Percentiles rank a stretch among this genome's conserved stretches.
Conservation (phyloP, 2,113 vertebrate species). For the Eclectus roratus region DNA sequence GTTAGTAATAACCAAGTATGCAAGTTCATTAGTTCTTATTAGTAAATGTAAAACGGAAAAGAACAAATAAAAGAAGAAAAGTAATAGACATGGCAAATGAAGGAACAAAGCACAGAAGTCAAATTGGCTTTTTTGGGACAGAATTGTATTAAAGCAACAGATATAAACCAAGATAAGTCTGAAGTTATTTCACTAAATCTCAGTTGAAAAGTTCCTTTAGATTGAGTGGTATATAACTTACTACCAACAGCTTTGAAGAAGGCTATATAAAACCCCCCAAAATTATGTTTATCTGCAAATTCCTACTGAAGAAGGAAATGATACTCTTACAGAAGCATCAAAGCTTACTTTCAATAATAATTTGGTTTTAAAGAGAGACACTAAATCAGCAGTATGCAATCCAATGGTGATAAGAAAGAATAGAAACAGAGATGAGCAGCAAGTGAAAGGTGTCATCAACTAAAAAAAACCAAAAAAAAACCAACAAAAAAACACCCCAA, state of each 20-base stretch:
- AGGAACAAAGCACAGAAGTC: not conserved
- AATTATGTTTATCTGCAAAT: not conserved
- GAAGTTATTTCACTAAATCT: not conserved
- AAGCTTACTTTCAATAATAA: not conserved
- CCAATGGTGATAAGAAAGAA: not conserved
- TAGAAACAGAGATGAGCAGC: not conserved
- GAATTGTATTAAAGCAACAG: not conserved
- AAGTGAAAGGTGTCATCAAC: not conserved
- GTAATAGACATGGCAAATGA: not conserved
- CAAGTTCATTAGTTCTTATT: not conserved
- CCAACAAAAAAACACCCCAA: not conserved
- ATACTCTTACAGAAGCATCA: not conserved
- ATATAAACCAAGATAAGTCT: not conserved
- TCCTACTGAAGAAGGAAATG: not conserved
- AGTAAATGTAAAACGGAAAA: not conserved
- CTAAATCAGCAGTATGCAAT: not conserved
- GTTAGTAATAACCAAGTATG: not conserved
- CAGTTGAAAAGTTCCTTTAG: not conserved
- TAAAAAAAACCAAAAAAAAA: too few species aligned
- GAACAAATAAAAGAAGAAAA: not conserved
- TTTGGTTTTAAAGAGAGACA: not conserved
- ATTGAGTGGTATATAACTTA: not conserved
- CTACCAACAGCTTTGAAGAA: not conserved
- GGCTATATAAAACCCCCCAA: not conserved
- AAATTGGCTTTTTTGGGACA: not conserved